These are phyloP conservation scores for Cyprinodon tularosa DNA, from an alignment of 2,113 vertebrate species.

Conservation along the genomic window DNA sequence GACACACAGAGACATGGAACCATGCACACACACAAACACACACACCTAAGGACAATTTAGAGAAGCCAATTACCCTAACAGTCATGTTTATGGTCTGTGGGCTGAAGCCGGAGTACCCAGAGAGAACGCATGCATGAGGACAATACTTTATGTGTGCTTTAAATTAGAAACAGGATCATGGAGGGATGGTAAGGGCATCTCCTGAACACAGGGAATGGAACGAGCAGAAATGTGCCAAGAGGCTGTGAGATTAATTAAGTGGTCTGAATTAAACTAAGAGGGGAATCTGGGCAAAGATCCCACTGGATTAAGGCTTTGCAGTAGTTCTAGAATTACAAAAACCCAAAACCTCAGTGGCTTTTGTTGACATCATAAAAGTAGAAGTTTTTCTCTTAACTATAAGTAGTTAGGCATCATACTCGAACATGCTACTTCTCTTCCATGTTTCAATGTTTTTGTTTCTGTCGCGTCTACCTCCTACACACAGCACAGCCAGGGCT, in stretches of 20 bases:
- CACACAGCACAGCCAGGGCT: constrained; percentile 2
- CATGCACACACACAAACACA: no score
- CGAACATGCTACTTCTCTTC: neutral
- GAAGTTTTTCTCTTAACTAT: neutral
- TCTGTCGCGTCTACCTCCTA: constrained; percentile 28
- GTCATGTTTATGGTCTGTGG: no score
- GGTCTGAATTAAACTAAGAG: constrained; percentile 21
- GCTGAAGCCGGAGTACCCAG: no score
- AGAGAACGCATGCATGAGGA: no score
- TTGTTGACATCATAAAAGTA: neutral
- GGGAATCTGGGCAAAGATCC: constrained; percentile 44
- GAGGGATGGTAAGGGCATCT: constrained; percentile 46
- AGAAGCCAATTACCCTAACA: no score
- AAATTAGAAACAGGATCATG: constrained; percentile 8
- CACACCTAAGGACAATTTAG: no score
- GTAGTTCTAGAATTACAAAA: constrained; percentile 21
- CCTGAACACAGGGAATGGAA: constrained; percentile 40
- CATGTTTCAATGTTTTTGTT: constrained; percentile 51
- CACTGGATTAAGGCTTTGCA: constrained; percentile 17
- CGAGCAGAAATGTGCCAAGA: constrained; percentile 50
- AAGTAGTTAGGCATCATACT: neutral
- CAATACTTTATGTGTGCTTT: neutral
- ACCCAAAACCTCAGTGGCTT: neutral
- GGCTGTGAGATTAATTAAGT: constrained; percentile 59
- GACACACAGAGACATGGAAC: no score